Base-by-base conservation (phyloP, 2,113 vertebrate species). In the Vimba vimba region DNA sequence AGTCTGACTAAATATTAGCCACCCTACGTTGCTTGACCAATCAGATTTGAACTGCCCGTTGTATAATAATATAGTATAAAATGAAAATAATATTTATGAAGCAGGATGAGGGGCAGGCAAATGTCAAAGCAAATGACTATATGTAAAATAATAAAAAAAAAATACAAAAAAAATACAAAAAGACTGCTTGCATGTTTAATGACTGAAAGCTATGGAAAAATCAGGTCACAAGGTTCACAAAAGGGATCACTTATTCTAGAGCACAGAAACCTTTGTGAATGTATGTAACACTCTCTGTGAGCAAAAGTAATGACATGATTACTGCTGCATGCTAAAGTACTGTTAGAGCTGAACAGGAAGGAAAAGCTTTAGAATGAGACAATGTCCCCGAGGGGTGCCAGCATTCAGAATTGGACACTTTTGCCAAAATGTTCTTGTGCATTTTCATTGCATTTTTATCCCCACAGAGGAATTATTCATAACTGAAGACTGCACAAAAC, bases 381-480 rank as follows among this genome's bases (percentile, higher is more conserved):
- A 1, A 27, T 66, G 64, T 82, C 80, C 43, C 45, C 55, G 45
- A 69, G 45, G 80, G 19, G 45, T n/a, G 39, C 79, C 39, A 64
- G 3, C 33, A 17, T 62, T 79, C 30, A 66, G 3, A 64, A 66
- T 64, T 13, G 25, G 15, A 66, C 59, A 30, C 21, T 77, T 77
- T 52, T 62, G 78, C 57, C 21, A 79, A 62, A 79, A 60, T 5
- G 57, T 8, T 64, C 39, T 82, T 1, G 45, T 55, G 64, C 60
- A 55, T 82, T 81, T 69, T 52, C n/a, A 69, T 52, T 55, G 47
- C 64, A 55, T 69, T 47, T 60, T 45, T 33, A 43, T 68, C 43
- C 39, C 60, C 43, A 68, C 79, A 21, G 59, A 50, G 39, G 79
- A 68, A 69, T 69, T 45, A 55, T 33, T 69, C 64, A 52, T 69